Evolutionary conservation across 1,140 invertebrate species (phyloP), one percentile per base, ranked within the genome.

Genomic region (Acromyrmex echinatior): DNA sequence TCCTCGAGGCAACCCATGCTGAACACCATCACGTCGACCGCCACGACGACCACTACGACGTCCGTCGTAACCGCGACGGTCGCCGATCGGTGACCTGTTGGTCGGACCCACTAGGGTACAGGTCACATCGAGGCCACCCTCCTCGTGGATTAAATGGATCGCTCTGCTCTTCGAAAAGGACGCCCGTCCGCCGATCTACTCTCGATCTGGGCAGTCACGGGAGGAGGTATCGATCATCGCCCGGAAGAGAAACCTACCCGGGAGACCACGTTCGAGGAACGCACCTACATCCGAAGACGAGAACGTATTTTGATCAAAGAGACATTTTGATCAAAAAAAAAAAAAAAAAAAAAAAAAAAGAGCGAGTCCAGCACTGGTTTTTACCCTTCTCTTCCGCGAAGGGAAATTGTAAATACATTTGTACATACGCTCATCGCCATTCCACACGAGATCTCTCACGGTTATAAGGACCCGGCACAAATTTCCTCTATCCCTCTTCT

Each of bases 401-500:
- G 84, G 71, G 60, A 88, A 51, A 88, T 74, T 94, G 94, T 94
- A 94, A 93, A 94, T 94, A 94, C n/a, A 71, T 68, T 91, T 94
- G 94, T 94, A 94, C 65, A 94, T 94, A 94, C 91, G 93, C 92
- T 92, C 91, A 92, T 91, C 92, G 93, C 94, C 94, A 94, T 94
- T 94, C 93, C 93, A 93, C 90, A 82, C 88, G 92, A 92, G 90
- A 93, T 70, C 87, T 86, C 85, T 86, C 66, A 82, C 89, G 71
- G 85, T 87, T 71, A 76, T 86, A 76, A 60, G 70, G 71, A 84
- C 63, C 65, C 12, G 53, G 45, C 53, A 71, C 80, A 21, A n/a
- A 56, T 58, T 31, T 39, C 28, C 45, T 35, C 28, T 49, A 53
- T 62, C 49, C 60, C 14, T 2, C 7, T 35, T 35, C 28, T 66